Conservation (phyloP, 2,797 vertebrate genomes). For the Amniataba percoides region DNA sequence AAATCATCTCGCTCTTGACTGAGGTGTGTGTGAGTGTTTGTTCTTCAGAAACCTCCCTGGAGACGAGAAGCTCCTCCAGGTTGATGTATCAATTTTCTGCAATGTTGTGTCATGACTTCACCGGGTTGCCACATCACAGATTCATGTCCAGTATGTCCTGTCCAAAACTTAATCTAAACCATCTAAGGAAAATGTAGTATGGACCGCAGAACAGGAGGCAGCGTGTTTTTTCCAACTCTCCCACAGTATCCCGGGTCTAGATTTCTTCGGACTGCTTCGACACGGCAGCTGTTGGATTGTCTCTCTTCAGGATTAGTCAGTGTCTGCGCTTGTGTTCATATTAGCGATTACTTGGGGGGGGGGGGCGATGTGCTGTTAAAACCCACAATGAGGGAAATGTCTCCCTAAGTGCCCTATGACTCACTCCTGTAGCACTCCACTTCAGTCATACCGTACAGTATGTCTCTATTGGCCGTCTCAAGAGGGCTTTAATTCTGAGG, state of each 20-base stretch:
- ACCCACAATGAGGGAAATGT: slow-evolving; percentile 67
- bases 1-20: slow-evolving; percentile 13
- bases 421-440: slow-evolving; percentile 53
- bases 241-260: slow-evolving; percentile 18
- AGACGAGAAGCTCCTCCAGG: slow-evolving; percentile 23
- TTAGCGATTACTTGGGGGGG: slow-evolving; percentile 55
- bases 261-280: slow-evolving; percentile 37
- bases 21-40: slow-evolving; percentile 7
- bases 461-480: slow-evolving; percentile 36
- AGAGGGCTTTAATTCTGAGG: background rate
- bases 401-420: slow-evolving; percentile 61
- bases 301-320: slow-evolving; percentile 70
- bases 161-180: slow-evolving; percentile 60
- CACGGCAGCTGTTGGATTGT: slow-evolving; percentile 59
- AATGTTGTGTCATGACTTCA: slow-evolving; percentile 34
- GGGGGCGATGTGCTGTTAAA: slow-evolving; percentile 53
- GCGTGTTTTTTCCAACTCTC: slow-evolving; percentile 14
- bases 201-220: slow-evolving; percentile 38
- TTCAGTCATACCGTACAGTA: slow-evolving; percentile 30
- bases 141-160: slow-evolving; percentile 11
- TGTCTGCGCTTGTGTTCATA: slow-evolving; percentile 61
- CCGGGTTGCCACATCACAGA: slow-evolving; percentile 58
- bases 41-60: slow-evolving; percentile 4
- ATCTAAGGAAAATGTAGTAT: slow-evolving; percentile 36
- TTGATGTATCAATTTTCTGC: slow-evolving; percentile 44